These are phyloP conservation scores for Speoplatyrhinus poulsoni DNA, from an alignment of 2,113 vertebrate species.

Conservation along the genomic window DNA sequence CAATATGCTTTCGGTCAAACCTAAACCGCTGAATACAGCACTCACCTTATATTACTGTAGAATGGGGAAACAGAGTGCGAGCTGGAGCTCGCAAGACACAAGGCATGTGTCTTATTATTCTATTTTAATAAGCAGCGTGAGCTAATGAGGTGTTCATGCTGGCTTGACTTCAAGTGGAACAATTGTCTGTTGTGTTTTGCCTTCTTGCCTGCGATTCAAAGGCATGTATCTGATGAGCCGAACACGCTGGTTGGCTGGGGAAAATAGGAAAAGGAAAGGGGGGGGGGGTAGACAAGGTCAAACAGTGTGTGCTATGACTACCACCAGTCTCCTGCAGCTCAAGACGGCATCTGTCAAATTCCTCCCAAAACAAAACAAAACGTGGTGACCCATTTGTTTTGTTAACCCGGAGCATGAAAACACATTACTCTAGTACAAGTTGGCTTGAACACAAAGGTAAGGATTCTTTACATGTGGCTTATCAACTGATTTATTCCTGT, in stretches of 20 bases:
- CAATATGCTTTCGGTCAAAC: neutral
- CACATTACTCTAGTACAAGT: conserved; percentile 37
- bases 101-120: conserved; percentile 44
- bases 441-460: conserved; percentile 42
- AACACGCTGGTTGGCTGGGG: too few species aligned
- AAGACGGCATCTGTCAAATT: conserved; percentile 68
- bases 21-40: neutral
- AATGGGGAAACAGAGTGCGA: conserved; percentile 28
- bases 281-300: conserved; percentile 59
- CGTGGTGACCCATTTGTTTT: conserved; percentile 61
- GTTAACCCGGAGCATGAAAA: conserved; percentile 61
- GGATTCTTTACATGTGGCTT: conserved; percentile 54
- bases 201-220: conserved; percentile 45
- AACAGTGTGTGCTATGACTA: conserved; percentile 61
- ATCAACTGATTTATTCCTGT: conserved; percentile 45
- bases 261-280: too few species aligned
- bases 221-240: conserved; percentile 33
- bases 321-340: conserved; percentile 51
- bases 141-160: conserved; percentile 48
- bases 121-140: conserved; percentile 47
- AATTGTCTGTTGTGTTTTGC: conserved; percentile 17
- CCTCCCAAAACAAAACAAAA: conserved; percentile 56
- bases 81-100: conserved; percentile 41
- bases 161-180: conserved; percentile 39
- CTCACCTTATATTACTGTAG: conserved; percentile 20